A percentile compares a stretch with the other conserved stretches of the same genome.
phyloP scores from a whole-genome alignment of 2,888 invertebrate genomes.

The Rotaria magnacalcarata region DNA sequence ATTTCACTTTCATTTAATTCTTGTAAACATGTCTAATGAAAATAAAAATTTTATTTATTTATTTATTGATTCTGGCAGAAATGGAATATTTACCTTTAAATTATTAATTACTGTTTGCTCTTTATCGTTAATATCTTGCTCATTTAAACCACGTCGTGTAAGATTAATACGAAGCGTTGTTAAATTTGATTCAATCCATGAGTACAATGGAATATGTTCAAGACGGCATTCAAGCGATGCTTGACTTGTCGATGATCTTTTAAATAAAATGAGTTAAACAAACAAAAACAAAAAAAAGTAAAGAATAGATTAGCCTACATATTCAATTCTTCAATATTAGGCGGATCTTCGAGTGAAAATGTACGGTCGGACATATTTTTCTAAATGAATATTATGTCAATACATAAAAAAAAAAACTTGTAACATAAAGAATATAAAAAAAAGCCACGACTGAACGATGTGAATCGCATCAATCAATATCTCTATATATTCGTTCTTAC shows the following conservation, averaged over 20 bases:
- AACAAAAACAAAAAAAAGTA: not conserved
- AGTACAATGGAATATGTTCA: constrained; percentile 20
- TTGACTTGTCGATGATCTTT: not conserved
- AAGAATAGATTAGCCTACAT: not conserved
- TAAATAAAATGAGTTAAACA: not conserved
- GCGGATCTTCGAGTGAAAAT: constrained; percentile 30
- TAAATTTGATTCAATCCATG: constrained; percentile 22
- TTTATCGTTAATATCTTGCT: constrained; percentile 18
- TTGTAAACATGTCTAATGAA: not conserved
- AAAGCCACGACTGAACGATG: not conserved
- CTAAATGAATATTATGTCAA: not conserved
- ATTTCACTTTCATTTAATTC: not conserved
- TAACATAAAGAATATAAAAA: not conserved
- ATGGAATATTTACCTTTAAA: not conserved
- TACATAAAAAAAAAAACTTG: not conserved
- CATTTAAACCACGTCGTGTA: constrained; percentile 18
- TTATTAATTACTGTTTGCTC: constrained; percentile 8
- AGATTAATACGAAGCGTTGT: not conserved
- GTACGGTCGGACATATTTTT: constrained; percentile 32
- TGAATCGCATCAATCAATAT: not conserved
- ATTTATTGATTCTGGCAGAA: not conserved
- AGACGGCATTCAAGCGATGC: constrained; percentile 20
- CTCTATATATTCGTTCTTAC: not conserved
- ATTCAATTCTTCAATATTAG: not conserved
- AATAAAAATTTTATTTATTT: not conserved